These are phyloP conservation scores for Calonectris borealis DNA, from an alignment of 2,113 vertebrate genomes.

Conservation along the genomic window DNA sequence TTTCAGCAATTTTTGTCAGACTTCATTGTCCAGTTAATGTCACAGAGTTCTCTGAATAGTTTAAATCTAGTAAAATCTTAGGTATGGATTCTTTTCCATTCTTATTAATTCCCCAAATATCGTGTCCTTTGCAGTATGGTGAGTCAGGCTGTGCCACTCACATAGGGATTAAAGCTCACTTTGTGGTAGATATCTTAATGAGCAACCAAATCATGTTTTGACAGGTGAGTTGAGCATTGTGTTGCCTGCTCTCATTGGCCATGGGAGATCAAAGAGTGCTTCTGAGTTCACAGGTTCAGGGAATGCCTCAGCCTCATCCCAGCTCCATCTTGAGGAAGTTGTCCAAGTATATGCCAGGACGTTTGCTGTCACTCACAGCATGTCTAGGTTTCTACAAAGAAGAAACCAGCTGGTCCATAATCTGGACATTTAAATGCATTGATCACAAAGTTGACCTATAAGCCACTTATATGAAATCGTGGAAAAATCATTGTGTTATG, in stretches of 20 bases:
- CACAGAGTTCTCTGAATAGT: not conserved
- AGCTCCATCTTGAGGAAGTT: not conserved
- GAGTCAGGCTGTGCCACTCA: not conserved
- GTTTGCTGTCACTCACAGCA: not conserved
- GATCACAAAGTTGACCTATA: not conserved
- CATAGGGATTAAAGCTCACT: not conserved
- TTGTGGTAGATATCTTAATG: not conserved
- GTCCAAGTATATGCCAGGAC: not conserved
- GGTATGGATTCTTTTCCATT: not conserved
- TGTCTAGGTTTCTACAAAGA: not conserved
- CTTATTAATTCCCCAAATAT: not conserved
- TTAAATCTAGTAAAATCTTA: not conserved
- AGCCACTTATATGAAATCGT: fast-evolving
- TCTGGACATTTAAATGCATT: not conserved
- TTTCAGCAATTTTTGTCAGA: not conserved
- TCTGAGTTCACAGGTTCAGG: not conserved
- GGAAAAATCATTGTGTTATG: not conserved
- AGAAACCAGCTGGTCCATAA: not conserved
- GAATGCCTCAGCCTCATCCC: not conserved
- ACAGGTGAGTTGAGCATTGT: not conserved
- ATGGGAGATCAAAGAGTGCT: fast-evolving
- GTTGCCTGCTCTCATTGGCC: fast-evolving
- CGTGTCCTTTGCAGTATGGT: not conserved
- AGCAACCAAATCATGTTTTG: not conserved
- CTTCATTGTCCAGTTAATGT: not conserved